Evolutionary conservation across 1,140 invertebrate genomes (phyloP), one percentile per base, ranked within the genome.

Genomic region (Drosophila nikananu): DNA sequence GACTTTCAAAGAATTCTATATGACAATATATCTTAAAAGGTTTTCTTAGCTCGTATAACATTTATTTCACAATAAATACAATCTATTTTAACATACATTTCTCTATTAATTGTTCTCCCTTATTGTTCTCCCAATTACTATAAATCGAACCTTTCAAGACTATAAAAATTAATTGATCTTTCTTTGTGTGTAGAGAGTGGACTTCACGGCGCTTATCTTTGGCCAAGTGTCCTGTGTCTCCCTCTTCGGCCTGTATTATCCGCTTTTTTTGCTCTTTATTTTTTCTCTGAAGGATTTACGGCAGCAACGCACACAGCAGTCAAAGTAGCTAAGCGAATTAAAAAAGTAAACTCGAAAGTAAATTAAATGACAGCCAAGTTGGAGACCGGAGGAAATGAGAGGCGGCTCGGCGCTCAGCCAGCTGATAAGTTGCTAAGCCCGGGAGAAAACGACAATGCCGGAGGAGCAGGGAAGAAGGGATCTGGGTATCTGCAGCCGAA

Each of bases 311-410:
- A 65, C 41, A 65, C 51, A 55, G 54, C 54, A 55, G 54, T 65
- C 71, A 81, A 90, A 90, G 84, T 90, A 89, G 86, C 86, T 90
- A 89, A 89, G 84, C 84, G 84, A 89, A 89, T 89, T 89, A 89
- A 89, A 89, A 83, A 89, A 90, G 78, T 78, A 90, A 89, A 89
- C 86, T 86, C 51, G 63, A 72, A 89, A 89, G 86, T 89, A 89
- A 89, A 89, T 90, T 90, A 89, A 89, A 89, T 82, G 77, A 73
- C 74, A 68, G 78, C 44, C 52, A 49, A 75, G 49, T 44, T 46
- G 68, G 51, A 13, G 54, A 63, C 35, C 23, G 54, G 42, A 61
- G 67, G 66, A 51, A 70, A 63, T 71, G 67, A 71, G 67, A 48
- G 37, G 70, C 71, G 77, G 74, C 73, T 60, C 81, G 76, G 73